Conservation (phyloP, 2,797 vertebrate species). For the Gila robusta region DNA sequence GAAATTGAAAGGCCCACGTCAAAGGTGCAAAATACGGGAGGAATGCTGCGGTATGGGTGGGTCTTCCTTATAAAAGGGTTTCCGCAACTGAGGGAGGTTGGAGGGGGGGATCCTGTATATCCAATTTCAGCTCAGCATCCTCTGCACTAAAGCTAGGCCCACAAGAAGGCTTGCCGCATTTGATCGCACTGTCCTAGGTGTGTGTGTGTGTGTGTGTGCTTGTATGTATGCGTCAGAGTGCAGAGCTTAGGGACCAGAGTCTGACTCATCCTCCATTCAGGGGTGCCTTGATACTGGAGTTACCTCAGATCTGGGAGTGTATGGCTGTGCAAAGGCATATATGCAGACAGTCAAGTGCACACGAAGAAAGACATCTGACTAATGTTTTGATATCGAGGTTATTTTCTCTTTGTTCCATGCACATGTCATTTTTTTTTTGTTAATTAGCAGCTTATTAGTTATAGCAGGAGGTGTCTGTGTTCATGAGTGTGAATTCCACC, state of each 20-base stretch:
- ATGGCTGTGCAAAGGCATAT: constrained; percentile 23
- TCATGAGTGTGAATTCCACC: constrained; percentile 56
- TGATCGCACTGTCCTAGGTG: constrained; percentile 46
- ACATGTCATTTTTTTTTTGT: constrained; percentile 9
- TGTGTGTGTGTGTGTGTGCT: constrained; percentile 59
- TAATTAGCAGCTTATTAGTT: constrained; percentile 49
- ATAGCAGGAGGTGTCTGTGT: constrained; percentile 41
- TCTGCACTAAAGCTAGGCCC: constrained; percentile 46
- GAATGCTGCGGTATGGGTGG: constrained; percentile 40
- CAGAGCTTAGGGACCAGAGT: constrained; percentile 77
- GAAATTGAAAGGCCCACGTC: neutral
- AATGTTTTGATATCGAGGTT: neutral
- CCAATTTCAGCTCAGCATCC: constrained; percentile 48
- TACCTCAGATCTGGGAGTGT: constrained; percentile 67
- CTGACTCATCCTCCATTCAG: constrained; percentile 81
- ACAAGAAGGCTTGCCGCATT: constrained; percentile 51
- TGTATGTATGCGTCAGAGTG: constrained; percentile 77
- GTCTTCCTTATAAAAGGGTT: constrained; percentile 40
- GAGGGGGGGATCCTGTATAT: constrained; percentile 42
- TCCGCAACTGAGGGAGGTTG: constrained; percentile 33
- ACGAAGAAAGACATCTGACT: neutral
- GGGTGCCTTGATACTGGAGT: constrained; percentile 64
- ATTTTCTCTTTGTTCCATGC: neutral
- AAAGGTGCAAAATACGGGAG: constrained; percentile 12
- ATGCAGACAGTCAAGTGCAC: neutral